Percentiles rank a stretch among this genome's conserved stretches.
These are phyloP conservation scores for Phalacrocorax brasilianus DNA, from an alignment of 2,113 vertebrate genomes.

Conservation along the genomic window DNA sequence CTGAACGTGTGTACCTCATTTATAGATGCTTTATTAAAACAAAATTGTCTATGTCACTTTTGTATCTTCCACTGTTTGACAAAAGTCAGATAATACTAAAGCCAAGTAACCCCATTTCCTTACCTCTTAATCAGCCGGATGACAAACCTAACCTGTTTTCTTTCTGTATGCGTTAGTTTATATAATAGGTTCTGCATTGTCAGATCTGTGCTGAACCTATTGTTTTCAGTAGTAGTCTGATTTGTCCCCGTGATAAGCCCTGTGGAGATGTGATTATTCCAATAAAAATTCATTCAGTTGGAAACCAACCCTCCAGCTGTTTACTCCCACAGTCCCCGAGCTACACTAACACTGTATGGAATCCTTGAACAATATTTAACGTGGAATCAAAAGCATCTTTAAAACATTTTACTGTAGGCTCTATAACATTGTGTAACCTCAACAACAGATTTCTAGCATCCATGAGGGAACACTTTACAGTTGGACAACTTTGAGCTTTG, in stretches of 20 bases:
- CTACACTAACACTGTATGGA: slow-evolving; percentile 70
- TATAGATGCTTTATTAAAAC: slow-evolving; percentile 81
- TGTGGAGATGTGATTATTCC: slow-evolving; percentile 82
- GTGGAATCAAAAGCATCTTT: slow-evolving; percentile 49
- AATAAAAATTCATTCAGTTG: slow-evolving; percentile 83
- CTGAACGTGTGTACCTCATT: slow-evolving; percentile 73
- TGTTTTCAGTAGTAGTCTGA: slow-evolving; percentile 78
- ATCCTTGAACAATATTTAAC: slow-evolving; percentile 69
- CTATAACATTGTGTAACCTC: neutral
- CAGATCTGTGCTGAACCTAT: slow-evolving; percentile 65
- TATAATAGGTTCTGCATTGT: slow-evolving; percentile 40
- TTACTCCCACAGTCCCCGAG: slow-evolving; percentile 78
- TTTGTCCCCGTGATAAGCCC: slow-evolving; percentile 80
- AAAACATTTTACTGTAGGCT: slow-evolving; percentile 51
- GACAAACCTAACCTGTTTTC: slow-evolving; percentile 41
- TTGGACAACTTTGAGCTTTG: neutral
- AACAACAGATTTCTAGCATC: slow-evolving; percentile 17
- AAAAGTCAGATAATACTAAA: slow-evolving; percentile 34
- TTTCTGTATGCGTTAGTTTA: neutral
- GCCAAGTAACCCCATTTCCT: slow-evolving; percentile 27
- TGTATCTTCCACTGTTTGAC: slow-evolving; percentile 32
- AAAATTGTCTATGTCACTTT: slow-evolving; percentile 66
- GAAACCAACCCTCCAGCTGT: slow-evolving; percentile 83
- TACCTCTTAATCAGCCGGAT: slow-evolving; percentile 24
- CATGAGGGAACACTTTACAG: neutral